Percentiles rank a stretch among this genome's conserved stretches.
These are phyloP conservation scores for Coreoperca whiteheadi DNA, from an alignment of 2,113 vertebrate genomes.

Conservation along the genomic window DNA sequence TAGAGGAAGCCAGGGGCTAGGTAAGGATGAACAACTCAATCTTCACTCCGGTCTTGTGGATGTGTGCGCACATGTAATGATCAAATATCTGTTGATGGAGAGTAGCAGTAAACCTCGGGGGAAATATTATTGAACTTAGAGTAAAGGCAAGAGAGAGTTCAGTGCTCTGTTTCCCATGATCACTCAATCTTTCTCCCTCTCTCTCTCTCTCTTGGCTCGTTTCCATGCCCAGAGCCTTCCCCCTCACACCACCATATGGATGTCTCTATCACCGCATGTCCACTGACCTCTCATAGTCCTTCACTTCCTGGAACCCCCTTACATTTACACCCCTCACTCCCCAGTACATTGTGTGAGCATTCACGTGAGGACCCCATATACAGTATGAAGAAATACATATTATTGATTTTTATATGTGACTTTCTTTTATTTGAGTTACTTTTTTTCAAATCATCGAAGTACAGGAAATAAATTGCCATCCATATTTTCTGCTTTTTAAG, in stretches of 20 bases:
- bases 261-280: conserved; percentile 44
- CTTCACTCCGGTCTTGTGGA: conserved; percentile 10
- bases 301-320: conserved; percentile 27
- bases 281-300: conserved; percentile 66
- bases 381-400: not conserved
- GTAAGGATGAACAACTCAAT: conserved; percentile 24
- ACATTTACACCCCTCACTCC: not conserved
- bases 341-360: not conserved
- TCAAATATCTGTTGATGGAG: conserved; percentile 17
- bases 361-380: not conserved
- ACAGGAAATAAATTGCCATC: not conserved
- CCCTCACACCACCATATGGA: conserved; percentile 62
- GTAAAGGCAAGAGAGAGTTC: no score
- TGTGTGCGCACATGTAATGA: not conserved
- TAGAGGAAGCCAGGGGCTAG: not conserved
- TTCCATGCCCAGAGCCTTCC: conserved; percentile 29
- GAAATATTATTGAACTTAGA: conserved; percentile 15
- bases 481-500: not conserved
- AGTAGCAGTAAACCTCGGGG: conserved; percentile 7
- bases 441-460: not conserved
- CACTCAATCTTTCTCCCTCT: not conserved
- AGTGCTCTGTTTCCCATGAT: not conserved
- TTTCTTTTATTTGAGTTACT: no score
- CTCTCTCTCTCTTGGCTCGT: conserved; percentile 22
- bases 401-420: not conserved